Conservation (phyloP, 2,113 vertebrate genomes). For the Edolisoma coerulescens region DNA sequence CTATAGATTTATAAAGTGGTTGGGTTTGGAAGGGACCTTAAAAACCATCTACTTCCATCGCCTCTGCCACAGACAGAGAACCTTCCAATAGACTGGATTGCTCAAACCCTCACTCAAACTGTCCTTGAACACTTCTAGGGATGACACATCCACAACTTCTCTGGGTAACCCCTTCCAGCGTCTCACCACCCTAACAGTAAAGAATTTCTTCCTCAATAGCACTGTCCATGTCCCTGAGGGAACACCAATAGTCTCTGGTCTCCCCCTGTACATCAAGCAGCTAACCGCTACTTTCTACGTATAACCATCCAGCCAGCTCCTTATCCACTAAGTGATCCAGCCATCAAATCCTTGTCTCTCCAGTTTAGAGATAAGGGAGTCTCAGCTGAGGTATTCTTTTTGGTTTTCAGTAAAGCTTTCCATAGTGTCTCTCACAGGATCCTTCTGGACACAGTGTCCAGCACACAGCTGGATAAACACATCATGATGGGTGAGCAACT, state of each 20-base stretch:
- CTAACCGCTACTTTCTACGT: not conserved
- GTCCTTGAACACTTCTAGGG: not conserved
- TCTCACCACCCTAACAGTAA: not conserved
- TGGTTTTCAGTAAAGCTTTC: not conserved
- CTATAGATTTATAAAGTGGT: not conserved
- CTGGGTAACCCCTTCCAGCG: not conserved
- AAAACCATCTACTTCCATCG: not conserved
- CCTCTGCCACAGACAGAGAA: not conserved
- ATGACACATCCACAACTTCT: not conserved
- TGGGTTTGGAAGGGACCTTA: not conserved
- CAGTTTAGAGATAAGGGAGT: not conserved
- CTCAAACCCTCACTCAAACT: not conserved
- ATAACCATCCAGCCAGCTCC: not conserved
- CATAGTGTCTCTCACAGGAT: too few species aligned
- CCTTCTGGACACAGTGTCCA: not conserved
- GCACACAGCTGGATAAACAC: not conserved
- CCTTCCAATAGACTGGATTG: not conserved
- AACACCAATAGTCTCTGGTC: not conserved
- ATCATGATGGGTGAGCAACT: not conserved
- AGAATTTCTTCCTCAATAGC: not conserved
- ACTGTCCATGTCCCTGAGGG: not conserved
- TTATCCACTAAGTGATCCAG: not conserved
- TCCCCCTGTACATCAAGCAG: fast-evolving
- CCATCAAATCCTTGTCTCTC: not conserved
- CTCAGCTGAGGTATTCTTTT: not conserved